phyloP scores from a whole-genome alignment of 2,797 vertebrate species.

The Pangasius djambal region DNA sequence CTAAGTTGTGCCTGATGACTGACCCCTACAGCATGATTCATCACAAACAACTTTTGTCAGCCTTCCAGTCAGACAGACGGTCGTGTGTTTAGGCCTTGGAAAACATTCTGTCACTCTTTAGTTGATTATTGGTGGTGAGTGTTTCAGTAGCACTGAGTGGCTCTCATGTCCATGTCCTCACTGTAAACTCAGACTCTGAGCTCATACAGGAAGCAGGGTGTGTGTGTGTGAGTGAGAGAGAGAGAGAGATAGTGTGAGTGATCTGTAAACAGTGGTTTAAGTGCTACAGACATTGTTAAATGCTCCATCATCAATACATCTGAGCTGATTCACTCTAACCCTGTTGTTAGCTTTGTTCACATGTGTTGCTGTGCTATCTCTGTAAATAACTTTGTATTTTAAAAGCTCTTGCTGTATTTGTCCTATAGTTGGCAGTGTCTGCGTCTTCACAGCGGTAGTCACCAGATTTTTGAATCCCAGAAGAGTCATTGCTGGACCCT shows the following conservation, averaged over 20 bases:
- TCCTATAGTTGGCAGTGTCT: not conserved
- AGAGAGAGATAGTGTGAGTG: not conserved
- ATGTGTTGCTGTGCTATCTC: not conserved
- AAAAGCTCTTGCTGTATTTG: not conserved
- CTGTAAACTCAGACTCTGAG: slow-evolving; percentile 50
- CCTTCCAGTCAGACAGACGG: not conserved
- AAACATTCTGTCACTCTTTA: not conserved
- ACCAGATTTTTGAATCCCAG: not conserved
- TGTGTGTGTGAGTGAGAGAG: not conserved
- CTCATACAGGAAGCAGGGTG: slow-evolving; percentile 60
- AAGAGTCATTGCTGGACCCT: not conserved
- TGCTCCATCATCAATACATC: slow-evolving; percentile 58
- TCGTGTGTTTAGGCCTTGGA: not conserved
- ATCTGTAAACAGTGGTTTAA: slow-evolving; percentile 57
- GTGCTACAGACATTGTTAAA: slow-evolving; percentile 56
- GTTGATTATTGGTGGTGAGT: slow-evolving; percentile 13
- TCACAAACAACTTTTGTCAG: slow-evolving; percentile 12
- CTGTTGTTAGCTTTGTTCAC: not conserved
- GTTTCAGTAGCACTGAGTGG: slow-evolving; percentile 13
- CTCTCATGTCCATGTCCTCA: slow-evolving; percentile 29
- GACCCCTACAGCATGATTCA: slow-evolving; percentile 17
- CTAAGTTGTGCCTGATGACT: not conserved
- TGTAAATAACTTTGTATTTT: not conserved
- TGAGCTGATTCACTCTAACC: not conserved
- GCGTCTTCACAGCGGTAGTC: not conserved